Base-by-base conservation (phyloP, 2,113 vertebrate species). In the Chloropsis cyanopogon region DNA sequence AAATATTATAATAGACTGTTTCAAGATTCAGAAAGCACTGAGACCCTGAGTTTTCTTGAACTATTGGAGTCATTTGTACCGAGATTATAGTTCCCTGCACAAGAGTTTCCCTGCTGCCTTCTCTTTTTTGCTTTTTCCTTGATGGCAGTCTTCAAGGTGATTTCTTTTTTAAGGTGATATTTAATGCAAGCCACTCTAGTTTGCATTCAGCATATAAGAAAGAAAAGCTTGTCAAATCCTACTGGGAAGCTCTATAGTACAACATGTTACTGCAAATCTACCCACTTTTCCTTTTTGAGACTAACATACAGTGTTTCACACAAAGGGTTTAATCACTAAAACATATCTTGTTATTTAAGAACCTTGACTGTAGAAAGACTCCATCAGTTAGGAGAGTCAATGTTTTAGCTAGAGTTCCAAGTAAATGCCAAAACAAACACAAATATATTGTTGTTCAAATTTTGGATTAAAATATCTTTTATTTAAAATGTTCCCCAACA, bases 181-280 rank as follows among this genome's bases (percentile, higher is more conserved):
- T 89, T 93, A 71, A 90, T 69, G 37, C 35, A 78, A 92, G 88
- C 33, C 13, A 41, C 20, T 95, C 53, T 75, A 70, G 59, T 83
- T 90, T 83, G 14, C 42, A 70, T 69, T 89, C 28, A 49, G 21
- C 15, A 49, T 35, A 39, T 57, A 44, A 92, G 49, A 86, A 94
- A 88, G 68, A 82, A 83, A 94, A 94, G 41, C 35, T 59, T 70
- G 23, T 86, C 26, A 90, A 73, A 97, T 77, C 66, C 93, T 89
- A 35, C n/a, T 54, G 50, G 31, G 86, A 92, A 91, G 52, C 21
- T 87, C 81, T 65, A 23, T 21, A 39, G 37, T 69, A 12, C 37
- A 76, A 93, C 41, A 91, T 29, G 80, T 88, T 88, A 81, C 76
- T 59, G 37, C 33, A 94, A 80, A 92, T 59, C 68, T 53, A 80